phyloP scores from a whole-genome alignment of 2,797 vertebrate species.

The Crocodylus rhombifer region DNA sequence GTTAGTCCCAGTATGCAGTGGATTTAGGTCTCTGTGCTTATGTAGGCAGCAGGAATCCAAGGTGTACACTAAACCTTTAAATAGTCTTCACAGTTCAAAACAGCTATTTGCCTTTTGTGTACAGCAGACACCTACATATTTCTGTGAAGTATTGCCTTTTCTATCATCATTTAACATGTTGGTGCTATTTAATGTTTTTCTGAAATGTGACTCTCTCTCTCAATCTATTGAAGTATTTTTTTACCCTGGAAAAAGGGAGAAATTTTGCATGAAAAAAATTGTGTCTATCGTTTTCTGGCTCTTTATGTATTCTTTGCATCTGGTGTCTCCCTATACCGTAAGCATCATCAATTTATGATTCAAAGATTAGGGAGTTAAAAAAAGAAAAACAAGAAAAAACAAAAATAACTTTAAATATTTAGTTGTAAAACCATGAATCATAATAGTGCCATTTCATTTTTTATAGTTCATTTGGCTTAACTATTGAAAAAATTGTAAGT shows the following conservation, averaged over 20 bases:
- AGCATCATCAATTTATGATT: neutral
- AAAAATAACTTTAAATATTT: neutral
- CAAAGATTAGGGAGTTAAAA: neutral
- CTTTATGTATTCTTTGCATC: conserved; percentile 15
- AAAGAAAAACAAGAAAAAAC: neutral
- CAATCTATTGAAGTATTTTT: conserved; percentile 49
- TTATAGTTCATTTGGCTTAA: accelerated
- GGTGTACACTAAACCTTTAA: conserved; percentile 74
- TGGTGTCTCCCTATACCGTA: neutral
- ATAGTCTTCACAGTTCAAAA: conserved; percentile 73
- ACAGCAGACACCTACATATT: conserved; percentile 67
- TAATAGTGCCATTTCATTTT: neutral
- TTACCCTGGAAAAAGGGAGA: conserved; percentile 52
- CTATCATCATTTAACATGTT: conserved; percentile 56
- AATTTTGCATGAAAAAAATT: neutral
- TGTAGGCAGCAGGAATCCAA: conserved; percentile 67
- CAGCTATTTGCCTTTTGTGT: conserved; percentile 71
- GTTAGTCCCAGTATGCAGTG: conserved; percentile 76
- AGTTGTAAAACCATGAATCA: conserved; percentile 15
- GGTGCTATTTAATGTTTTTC: conserved; percentile 54
- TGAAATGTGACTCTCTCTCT: conserved; percentile 54
- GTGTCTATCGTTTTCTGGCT: neutral
- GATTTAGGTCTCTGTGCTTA: conserved; percentile 73
- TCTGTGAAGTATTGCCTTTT: conserved; percentile 64
- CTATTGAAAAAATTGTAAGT: neutral